phyloP scores from a whole-genome alignment of 1,140 invertebrate species.

The Listronotus bonariensis region DNA sequence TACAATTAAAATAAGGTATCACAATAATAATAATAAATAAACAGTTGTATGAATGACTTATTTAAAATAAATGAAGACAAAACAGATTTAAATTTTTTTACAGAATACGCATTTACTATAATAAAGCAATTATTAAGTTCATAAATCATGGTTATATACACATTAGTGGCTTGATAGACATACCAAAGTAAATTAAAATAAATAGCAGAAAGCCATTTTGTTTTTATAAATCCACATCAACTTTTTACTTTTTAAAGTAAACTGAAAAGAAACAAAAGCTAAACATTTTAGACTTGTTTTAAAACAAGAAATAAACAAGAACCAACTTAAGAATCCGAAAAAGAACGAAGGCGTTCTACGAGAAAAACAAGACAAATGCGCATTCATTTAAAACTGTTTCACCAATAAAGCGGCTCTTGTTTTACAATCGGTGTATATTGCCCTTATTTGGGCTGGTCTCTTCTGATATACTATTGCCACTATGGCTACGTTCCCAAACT shows the following conservation, averaged over 20 bases:
- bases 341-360: conserved; percentile 23
- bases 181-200: conserved; percentile 19
- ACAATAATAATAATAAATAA: too few relatives aligned
- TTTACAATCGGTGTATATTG: conserved; percentile 27
- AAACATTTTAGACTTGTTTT: conserved; percentile 10
- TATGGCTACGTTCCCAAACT: conserved; percentile 10
- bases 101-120: not conserved
- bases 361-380: conserved; percentile 35
- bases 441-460: conserved; percentile 9
- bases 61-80: too few relatives aligned
- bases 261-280: conserved; percentile 23
- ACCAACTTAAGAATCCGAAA: conserved; percentile 21
- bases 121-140: conserved; percentile 28
- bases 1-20: too few relatives aligned
- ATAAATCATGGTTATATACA: conserved; percentile 26
- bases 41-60: too few relatives aligned
- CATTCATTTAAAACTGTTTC: conserved; percentile 35
- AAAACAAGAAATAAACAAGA: conserved; percentile 24
- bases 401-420: conserved; percentile 32
- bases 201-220: conserved; percentile 30
- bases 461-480: conserved; percentile 9
- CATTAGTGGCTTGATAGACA: too few relatives aligned
- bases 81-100: too few relatives aligned
- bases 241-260: conserved; percentile 25
- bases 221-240: conserved; percentile 15